Evolutionary conservation across 2,888 invertebrate species (phyloP).

Genomic region (Amiota mariae): DNA sequence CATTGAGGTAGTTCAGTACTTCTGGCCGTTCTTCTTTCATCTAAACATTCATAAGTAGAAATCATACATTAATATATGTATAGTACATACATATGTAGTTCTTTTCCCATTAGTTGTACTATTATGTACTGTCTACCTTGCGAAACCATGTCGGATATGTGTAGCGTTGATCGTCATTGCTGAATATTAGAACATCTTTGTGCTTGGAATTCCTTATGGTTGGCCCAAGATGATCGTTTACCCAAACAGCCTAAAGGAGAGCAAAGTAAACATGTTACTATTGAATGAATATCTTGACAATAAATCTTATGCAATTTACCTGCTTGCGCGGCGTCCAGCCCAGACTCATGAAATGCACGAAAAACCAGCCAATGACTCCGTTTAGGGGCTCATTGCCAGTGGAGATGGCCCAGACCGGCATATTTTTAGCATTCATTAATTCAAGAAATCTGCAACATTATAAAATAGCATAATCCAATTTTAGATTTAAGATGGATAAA

Average conservation of each 20-base stretch:
- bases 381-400: slow-evolving; percentile 93
- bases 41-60: slow-evolving; percentile 59
- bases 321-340: slow-evolving; percentile 82
- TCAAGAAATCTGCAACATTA: slow-evolving; percentile 75
- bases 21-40: slow-evolving; percentile 75
- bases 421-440: slow-evolving; percentile 80
- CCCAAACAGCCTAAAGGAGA: slow-evolving; percentile 78
- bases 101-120: not conserved
- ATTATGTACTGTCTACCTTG: slow-evolving; percentile 74
- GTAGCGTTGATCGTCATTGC: slow-evolving; percentile 84
- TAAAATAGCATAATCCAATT: slow-evolving; percentile 16
- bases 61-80: not conserved
- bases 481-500: not conserved
- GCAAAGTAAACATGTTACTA: not conserved
- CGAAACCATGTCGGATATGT: slow-evolving; percentile 80
- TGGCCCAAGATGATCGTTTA: slow-evolving; percentile 84
- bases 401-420: slow-evolving; percentile 87
- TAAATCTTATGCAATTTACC: slow-evolving; percentile 58
- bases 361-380: slow-evolving; percentile 76
- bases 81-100: too few species aligned
- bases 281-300: not conserved
- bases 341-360: slow-evolving; percentile 81
- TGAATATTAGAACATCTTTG: slow-evolving; percentile 80
- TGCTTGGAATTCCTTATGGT: slow-evolving; percentile 77
- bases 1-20: slow-evolving; percentile 80